A percentile compares a stretch with the other conserved stretches of the same genome.
phyloP scores from a whole-genome alignment of 1,140 invertebrate genomes.

The Dreissena rostriformis region DNA sequence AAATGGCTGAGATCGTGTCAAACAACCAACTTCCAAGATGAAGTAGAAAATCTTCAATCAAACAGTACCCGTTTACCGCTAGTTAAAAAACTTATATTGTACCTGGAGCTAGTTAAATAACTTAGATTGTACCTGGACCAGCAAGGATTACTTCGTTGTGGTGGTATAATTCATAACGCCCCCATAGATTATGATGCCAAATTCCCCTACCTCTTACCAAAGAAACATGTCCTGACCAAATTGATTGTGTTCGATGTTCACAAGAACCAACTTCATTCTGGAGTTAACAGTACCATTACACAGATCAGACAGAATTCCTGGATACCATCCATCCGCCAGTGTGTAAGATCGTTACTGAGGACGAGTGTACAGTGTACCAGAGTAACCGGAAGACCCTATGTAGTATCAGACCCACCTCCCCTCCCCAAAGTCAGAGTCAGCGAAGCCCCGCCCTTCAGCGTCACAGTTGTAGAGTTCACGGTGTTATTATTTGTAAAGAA shows the following conservation, averaged over 20 bases:
- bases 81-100: neutral
- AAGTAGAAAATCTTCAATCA: slow-evolving; percentile 18
- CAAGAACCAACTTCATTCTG: neutral
- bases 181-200: neutral
- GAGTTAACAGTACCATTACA: slow-evolving; percentile 2
- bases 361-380: neutral
- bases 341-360: neutral
- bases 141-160: slow-evolving; percentile 9
- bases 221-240: neutral
- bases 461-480: slow-evolving; percentile 30
- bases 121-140: too few species aligned
- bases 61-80: slow-evolving; percentile 1
- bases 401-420: neutral
- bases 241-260: neutral
- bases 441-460: slow-evolving; percentile 11
- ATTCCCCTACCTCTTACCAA: slow-evolving; percentile 19
- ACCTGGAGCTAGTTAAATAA: too few species aligned
- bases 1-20: slow-evolving; percentile 11
- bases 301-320: slow-evolving; percentile 6
- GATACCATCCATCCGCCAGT: slow-evolving; percentile 17
- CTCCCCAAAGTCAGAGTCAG: neutral
- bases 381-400: neutral
- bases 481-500: slow-evolving; percentile 3
- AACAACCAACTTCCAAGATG: neutral
- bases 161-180: slow-evolving; percentile 10